Evolutionary conservation across 1,140 invertebrate species (phyloP).

Genomic region (Cardiocondyla obscurior): DNA sequence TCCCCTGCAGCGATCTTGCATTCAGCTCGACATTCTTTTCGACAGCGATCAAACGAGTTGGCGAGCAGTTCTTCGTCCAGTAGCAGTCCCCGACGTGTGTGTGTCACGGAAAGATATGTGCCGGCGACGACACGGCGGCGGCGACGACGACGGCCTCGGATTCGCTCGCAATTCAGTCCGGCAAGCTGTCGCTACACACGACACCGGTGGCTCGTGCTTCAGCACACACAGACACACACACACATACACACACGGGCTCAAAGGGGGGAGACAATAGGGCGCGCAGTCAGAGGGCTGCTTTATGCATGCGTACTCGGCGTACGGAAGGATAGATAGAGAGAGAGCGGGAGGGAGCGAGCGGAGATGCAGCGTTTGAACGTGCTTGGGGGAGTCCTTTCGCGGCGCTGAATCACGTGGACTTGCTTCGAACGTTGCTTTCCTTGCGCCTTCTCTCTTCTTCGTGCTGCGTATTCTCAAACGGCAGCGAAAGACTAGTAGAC

Average conservation of each 20-base stretch:
- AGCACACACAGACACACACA: slow-evolving; percentile 69
- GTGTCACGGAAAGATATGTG: slow-evolving; percentile 15
- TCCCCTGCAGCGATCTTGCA: not conserved
- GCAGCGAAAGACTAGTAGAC: slow-evolving; percentile 1
- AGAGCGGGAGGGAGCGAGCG: slow-evolving; percentile 36
- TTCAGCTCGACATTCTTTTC: slow-evolving; percentile 24
- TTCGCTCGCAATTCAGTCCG: slow-evolving; percentile 31
- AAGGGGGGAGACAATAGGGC: slow-evolving; percentile 28
- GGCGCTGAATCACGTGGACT: slow-evolving; percentile 57
- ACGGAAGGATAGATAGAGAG: slow-evolving; percentile 33
- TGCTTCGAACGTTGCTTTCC: slow-evolving; percentile 28
- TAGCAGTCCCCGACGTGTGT: slow-evolving; percentile 8
- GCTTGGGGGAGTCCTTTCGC: slow-evolving; percentile 40
- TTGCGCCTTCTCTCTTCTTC: slow-evolving; percentile 30
- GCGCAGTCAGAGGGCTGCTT: slow-evolving; percentile 50
- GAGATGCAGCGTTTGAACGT: slow-evolving; percentile 34
- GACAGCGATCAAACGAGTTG: not conserved
- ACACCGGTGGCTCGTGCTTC: slow-evolving; percentile 46
- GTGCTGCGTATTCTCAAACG: slow-evolving; percentile 1
- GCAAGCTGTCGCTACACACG: slow-evolving; percentile 34
- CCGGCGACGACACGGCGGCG: not conserved
- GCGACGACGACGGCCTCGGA: slow-evolving; percentile 54
- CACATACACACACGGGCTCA: slow-evolving; percentile 64
- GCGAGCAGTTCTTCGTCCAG: not conserved
- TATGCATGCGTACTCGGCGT: slow-evolving; percentile 55